Conservation (phyloP, 2,888 invertebrate genomes). For the Acleris holmiana region DNA sequence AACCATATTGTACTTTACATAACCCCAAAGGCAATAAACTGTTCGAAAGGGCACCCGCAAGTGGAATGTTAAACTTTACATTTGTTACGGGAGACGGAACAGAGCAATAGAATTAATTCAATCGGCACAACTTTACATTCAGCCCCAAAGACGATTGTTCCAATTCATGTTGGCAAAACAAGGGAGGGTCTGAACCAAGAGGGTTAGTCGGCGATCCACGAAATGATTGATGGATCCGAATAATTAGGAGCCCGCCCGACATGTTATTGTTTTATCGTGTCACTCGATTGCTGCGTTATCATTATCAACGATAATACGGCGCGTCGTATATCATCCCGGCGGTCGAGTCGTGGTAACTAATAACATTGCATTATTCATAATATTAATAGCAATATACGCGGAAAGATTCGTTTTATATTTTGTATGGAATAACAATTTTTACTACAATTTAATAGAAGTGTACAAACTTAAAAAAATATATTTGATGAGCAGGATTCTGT, state of each 20-base stretch:
- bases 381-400: not conserved
- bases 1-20: slow-evolving; percentile 35
- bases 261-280: slow-evolving; percentile 37
- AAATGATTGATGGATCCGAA: slow-evolving; percentile 62
- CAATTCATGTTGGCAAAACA: slow-evolving; percentile 67
- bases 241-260: slow-evolving; percentile 43
- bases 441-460: too few relatives aligned
- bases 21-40: slow-evolving; percentile 46
- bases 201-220: slow-evolving; percentile 62
- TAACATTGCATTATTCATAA: slow-evolving; percentile 6
- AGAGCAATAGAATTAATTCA: slow-evolving; percentile 81
- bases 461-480: too few relatives aligned
- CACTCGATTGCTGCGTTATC: slow-evolving; percentile 25
- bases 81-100: slow-evolving; percentile 71
- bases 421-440: too few relatives aligned
- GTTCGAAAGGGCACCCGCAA: slow-evolving; percentile 53
- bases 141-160: slow-evolving; percentile 73
- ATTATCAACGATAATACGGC: slow-evolving; percentile 26
- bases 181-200: slow-evolving; percentile 64
- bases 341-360: slow-evolving; percentile 9
- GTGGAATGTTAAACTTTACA: slow-evolving; percentile 72
- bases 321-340: slow-evolving; percentile 24
- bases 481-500: too few relatives aligned
- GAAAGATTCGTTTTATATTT: not conserved
- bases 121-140: slow-evolving; percentile 76